Conservation (phyloP, 2,888 invertebrate species). For the Candidula unifasciata region DNA sequence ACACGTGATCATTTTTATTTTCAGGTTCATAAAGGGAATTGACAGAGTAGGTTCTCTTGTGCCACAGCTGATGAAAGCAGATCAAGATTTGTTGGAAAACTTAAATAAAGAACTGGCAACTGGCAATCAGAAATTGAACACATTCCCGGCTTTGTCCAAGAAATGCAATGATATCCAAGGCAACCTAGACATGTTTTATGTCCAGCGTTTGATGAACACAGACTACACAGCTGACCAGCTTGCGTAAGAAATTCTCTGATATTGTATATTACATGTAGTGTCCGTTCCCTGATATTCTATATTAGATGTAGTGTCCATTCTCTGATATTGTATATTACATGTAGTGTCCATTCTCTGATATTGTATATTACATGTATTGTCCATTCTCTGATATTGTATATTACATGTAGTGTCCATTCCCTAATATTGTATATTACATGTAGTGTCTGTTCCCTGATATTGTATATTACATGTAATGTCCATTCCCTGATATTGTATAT, state of each 20-base stretch:
- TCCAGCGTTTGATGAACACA: slow-evolving; percentile 65
- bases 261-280: no score
- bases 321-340: no score
- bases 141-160: slow-evolving; percentile 59
- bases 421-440: no score
- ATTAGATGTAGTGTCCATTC: no score
- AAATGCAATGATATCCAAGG: slow-evolving; percentile 55
- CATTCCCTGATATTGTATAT: no score
- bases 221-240: slow-evolving; percentile 65
- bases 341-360: no score
- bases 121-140: slow-evolving; percentile 59
- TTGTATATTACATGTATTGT: no score
- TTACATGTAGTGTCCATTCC: no score
- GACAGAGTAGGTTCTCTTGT: slow-evolving; percentile 58
- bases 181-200: slow-evolving; percentile 68
- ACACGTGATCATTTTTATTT: background rate
- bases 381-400: no score
- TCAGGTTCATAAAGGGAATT: slow-evolving; percentile 53
- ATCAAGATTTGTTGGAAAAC: slow-evolving; percentile 63
- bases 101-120: slow-evolving; percentile 60
- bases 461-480: no score
- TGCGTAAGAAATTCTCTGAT: slow-evolving; percentile 40
- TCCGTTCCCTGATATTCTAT: no score
- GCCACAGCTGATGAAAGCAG: slow-evolving; percentile 69
- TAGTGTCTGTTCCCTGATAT: no score